Base-by-base conservation (phyloP, 2,113 vertebrate species). In the Calidris pygmaea region DNA sequence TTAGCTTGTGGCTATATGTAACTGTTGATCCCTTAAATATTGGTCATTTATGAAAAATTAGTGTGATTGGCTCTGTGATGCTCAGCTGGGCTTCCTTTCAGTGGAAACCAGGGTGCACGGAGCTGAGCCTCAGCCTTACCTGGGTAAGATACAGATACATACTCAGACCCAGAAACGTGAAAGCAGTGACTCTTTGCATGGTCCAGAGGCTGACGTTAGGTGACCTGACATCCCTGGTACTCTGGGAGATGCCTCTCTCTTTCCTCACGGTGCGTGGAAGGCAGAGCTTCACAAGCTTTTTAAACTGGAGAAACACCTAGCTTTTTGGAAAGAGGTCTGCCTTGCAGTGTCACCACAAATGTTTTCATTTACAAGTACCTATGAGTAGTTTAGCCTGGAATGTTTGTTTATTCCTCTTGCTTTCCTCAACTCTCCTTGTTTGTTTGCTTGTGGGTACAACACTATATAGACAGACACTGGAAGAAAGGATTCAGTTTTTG, bases 131-230 rank as follows among this genome's bases (percentile, higher is more conserved):
- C 47, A 74, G 45, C 41, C 35, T 48, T 45, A 8, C 22, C 39
- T 8, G 16, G 34, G 27, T 2, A 78, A 19, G 47, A 30, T 29
- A 30, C 8, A 17, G 32, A 6, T 18, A 15, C 0, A 0, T 37
- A 17, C 37, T 74, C 55, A 52, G 26, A 59, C 17, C 12, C 29
- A 72, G 56, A 62, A 71, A 74, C 1, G 2, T 41, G 47, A 20
- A 85, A 59, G 37, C 3, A 1, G 32, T 77, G 34, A 43, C 47
- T 52, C 18, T 75, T 71, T 48, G 37, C 18, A 5, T 37, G 22
- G 30, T 53, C 58, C 55, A 48, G 29, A 75, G 85, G 14, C 22
- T 67, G 56, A 10, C 3, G 0, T n/a, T 48, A 37, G 45, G 22
- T 78, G 82, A 67, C n/a, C 29, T 3, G 1, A 17, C 35, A 13